Evolutionary conservation across 2,888 invertebrate species (phyloP).

Genomic region (Nemoura dubitans): DNA sequence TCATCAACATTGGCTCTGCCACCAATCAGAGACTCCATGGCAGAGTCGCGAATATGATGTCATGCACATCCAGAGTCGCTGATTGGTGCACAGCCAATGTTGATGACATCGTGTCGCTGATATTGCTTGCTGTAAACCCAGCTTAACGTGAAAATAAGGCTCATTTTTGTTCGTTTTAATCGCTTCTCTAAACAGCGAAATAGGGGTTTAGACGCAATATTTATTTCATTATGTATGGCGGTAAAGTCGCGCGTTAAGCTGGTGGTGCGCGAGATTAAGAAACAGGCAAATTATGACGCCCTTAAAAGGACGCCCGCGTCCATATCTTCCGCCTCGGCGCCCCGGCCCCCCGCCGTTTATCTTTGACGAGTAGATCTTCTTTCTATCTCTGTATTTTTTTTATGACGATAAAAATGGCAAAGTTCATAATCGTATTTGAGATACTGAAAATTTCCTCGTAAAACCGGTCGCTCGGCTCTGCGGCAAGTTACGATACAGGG

Average conservation of each 20-base stretch:
- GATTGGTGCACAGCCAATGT: no score
- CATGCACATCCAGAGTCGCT: no score
- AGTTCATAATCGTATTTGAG: constrained; percentile 12
- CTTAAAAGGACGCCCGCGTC: neutral
- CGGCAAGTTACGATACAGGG: neutral
- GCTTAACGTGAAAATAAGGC: neutral
- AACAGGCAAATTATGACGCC: neutral
- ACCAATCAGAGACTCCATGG: no score
- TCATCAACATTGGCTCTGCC: no score
- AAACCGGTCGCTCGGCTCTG: neutral
- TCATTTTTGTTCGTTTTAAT: no score
- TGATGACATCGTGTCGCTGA: no score
- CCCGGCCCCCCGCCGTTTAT: neutral
- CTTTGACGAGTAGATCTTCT: neutral
- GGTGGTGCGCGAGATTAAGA: neutral
- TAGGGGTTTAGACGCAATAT: no score
- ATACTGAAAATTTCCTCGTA: neutral
- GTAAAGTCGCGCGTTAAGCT: no score
- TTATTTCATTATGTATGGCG: no score
- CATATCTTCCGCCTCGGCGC: neutral
- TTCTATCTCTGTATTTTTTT: constrained; percentile 1
- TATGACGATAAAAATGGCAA: neutral
- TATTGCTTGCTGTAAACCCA: no score
- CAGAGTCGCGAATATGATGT: no score
- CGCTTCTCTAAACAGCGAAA: no score